Evolutionary conservation across 2,113 vertebrate species (phyloP), one percentile per base, ranked within the genome.

Genomic region (Lota lota): DNA sequence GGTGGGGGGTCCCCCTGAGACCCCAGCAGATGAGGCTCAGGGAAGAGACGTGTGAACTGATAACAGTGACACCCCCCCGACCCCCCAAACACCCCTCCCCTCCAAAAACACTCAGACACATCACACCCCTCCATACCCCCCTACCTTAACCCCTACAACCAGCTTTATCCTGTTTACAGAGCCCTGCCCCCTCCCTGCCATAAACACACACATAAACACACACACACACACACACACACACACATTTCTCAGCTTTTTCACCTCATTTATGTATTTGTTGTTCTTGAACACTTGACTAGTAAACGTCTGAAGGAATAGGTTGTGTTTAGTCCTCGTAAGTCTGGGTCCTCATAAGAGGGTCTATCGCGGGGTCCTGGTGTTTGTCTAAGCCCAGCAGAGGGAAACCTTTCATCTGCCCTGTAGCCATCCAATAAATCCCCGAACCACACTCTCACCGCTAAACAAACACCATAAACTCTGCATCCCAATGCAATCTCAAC

Each of bases 381-480:
- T 90, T 84, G 85, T 88, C 78, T 67, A 68, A 77, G 78, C 33
- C 73, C 85, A 75, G 78, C 54, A 75, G 86, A 88, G 77, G 80
- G 74, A 84, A 85, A 72, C 73, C 88, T 90, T 91, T 88, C 79
- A 88, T 91, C 77, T 83, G 71, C 40, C 10, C 64, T 60, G 72
- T 69, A 70, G 75, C 74, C 73, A 79, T 88, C 78, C 83, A 88
- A 77, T 76, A 69, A 80, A 76, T 77, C 57, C 66, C 73, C 75
- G 73, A 75, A 65, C 71, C 78, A 82, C 80, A 70, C 78, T 75
- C 77, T 65, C 81, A 75, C 80, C 68, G 74, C 77, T 74, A 83
- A 70, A 79, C 86, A 84, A 88, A 80, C 82, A 87, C 68, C 85
- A 85, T 86, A 86, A 90, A 89, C 85, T 59, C 22, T 5, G 5